Percentiles rank a stretch among this genome's conserved stretches.
Evolutionary conservation across 2,113 vertebrate species (phyloP).

Genomic region (Melanerpes aurifrons): DNA sequence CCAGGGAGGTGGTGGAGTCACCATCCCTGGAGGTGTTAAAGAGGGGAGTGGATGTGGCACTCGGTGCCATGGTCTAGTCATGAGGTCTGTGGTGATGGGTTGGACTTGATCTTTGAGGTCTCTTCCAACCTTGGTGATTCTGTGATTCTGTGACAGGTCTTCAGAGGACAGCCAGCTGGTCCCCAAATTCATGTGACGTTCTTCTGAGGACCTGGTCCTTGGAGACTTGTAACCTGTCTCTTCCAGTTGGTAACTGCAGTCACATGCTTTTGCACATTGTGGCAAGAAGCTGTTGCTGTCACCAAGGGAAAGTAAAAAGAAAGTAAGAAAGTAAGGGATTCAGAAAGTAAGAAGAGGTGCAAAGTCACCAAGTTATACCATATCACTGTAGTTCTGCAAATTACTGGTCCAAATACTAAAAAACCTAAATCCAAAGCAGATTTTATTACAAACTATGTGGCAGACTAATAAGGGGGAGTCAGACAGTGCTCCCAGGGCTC

Average conservation of each 20-base stretch:
- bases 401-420: background rate
- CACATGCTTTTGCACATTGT: background rate
- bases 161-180: background rate
- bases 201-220: background rate
- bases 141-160: background rate
- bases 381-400: background rate
- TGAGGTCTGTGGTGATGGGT: too few species aligned
- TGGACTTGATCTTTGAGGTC: too few species aligned
- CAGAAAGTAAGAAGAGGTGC: background rate
- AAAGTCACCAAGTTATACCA: background rate
- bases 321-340: background rate
- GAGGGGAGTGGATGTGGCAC: too few species aligned
- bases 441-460: background rate
- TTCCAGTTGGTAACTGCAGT: background rate
- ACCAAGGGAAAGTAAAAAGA: background rate
- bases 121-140: too few species aligned
- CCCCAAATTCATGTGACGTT: rapidly evolving
- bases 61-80: too few species aligned
- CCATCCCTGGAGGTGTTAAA: too few species aligned
- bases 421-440: background rate
- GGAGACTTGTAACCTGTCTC: background rate
- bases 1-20: too few species aligned
- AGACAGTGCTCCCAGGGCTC: background rate
- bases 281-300: background rate
- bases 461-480: background rate